Evolutionary conservation across 2,113 vertebrate genomes (phyloP).

Genomic region (Chaetodon auriga): DNA sequence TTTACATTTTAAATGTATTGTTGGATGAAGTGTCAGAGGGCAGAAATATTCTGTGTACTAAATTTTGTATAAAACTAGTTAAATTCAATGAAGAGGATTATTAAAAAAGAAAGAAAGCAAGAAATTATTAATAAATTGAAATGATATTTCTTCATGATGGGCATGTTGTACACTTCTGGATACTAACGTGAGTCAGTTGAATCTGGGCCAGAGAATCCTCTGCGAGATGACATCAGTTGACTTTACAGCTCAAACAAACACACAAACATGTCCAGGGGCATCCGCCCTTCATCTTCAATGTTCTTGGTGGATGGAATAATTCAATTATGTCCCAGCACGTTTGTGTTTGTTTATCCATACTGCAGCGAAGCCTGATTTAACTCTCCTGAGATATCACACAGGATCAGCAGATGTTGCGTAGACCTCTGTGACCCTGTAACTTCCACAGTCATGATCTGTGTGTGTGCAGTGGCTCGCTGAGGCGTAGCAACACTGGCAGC

Average conservation of each 20-base stretch:
- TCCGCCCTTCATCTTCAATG: slow-evolving; percentile 45
- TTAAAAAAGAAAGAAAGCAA: neutral
- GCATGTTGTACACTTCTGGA: slow-evolving; percentile 6
- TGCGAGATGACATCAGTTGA: slow-evolving; percentile 48
- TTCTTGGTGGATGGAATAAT: slow-evolving; percentile 66
- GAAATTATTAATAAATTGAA: neutral
- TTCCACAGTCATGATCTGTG: slow-evolving; percentile 65
- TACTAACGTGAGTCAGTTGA: slow-evolving; percentile 1
- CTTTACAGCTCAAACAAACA: slow-evolving; percentile 53
- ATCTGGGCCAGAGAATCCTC: slow-evolving; percentile 39
- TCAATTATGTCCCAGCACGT: slow-evolving; percentile 69
- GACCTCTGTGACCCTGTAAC: slow-evolving; percentile 64
- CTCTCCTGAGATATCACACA: slow-evolving; percentile 58
- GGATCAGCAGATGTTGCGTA: slow-evolving; percentile 77
- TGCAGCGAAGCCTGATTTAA: slow-evolving; percentile 59
- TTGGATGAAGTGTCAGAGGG: neutral
- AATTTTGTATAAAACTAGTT: neutral
- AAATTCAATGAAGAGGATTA: neutral
- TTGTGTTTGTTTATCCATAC: slow-evolving; percentile 78
- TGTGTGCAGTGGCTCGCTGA: slow-evolving; percentile 58
- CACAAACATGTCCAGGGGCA: slow-evolving; percentile 59
- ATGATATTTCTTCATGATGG: neutral
- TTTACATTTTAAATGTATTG: neutral
- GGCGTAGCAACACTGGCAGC: slow-evolving; percentile 67
- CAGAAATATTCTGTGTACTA: neutral